These are phyloP conservation scores for Xanthorhoe spadicearia DNA, from an alignment of 2,888 invertebrate species.

Conservation along the genomic window DNA sequence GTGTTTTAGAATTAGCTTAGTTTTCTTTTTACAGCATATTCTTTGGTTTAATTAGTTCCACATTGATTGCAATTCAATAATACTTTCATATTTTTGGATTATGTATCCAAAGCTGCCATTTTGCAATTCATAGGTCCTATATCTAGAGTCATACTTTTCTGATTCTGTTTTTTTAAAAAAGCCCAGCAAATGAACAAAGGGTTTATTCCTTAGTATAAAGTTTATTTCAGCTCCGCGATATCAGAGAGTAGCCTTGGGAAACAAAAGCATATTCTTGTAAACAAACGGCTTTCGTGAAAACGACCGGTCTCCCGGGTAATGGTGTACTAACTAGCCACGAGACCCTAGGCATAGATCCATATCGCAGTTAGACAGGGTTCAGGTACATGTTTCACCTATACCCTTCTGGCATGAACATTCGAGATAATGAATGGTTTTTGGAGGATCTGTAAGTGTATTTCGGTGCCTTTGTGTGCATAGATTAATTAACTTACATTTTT, in stretches of 20 bases:
- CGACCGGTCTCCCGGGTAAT: constrained; percentile 34
- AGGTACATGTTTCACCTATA: constrained; percentile 8
- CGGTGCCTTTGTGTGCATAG: background rate
- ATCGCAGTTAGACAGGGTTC: constrained; percentile 40
- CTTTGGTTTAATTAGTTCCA: background rate
- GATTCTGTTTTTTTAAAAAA: too few species aligned
- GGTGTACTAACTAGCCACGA: constrained; percentile 43
- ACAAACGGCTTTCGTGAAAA: constrained; percentile 42
- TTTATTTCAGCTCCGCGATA: constrained; percentile 4
- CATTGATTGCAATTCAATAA: too few species aligned
- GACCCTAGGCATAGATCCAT: constrained; percentile 37
- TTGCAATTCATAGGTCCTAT: too few species aligned
- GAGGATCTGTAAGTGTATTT: background rate
- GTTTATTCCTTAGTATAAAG: background rate
- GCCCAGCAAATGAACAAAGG: too few species aligned
- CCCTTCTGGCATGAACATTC: background rate
- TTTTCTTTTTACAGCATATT: background rate
- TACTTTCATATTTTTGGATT: too few species aligned
- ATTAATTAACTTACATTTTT: too few species aligned
- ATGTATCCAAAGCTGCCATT: too few species aligned
- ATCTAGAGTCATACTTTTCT: too few species aligned
- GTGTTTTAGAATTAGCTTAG: constrained; percentile 27
- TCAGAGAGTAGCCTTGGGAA: constrained; percentile 7
- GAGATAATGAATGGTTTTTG: background rate
- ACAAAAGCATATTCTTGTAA: constrained; percentile 44